Evolutionary conservation across 2,797 vertebrate species (phyloP), one percentile per base, ranked within the genome.

Genomic region (Semotilus atromaculatus): DNA sequence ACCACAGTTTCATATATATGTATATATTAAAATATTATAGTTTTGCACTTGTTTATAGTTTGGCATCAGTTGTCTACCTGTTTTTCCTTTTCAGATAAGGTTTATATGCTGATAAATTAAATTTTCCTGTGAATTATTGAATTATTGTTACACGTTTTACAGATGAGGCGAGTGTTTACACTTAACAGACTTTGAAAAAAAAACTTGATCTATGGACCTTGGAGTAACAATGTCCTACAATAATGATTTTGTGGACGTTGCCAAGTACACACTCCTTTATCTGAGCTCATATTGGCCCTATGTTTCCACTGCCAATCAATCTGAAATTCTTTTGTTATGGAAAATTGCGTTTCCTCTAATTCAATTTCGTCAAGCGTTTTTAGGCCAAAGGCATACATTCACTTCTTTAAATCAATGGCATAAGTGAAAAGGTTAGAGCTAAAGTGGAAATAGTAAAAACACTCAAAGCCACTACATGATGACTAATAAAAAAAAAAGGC

Each of bases 281-380:
- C 23, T 26, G 21, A 74, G 31, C 58, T 70, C 68, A 80, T 86
- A 40, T 9, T 68, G 68, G 40, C 78, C 23, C 26, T 70, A 29
- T 67, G 81, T 82, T 82, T 84, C 34, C 70, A 13, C 66, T 85
- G 85, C 77, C 88, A 88, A 84, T 89, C 88, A 87, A 74, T 84
- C 75, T 55, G 43, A 84, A 82, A 81, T 68, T 86, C 73, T 79
- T 82, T 89, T 85, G 78, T 89, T 83, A 78, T n/a, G 82, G 86
- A 84, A 89, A 87, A 90, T 83, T 85, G 83, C 79, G 73, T 89
- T 88, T 82, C n/a, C 85, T 76, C 79, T 81, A 87, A 88, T 87
- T 83, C 81, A 76, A 82, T 86, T 88, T 82, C 80, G 81, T 89
- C 88, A 85, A 86, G 82, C 68, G 10, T 78, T 86, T 88, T 31